These are phyloP conservation scores for Aporophyla lueneburgensis DNA, from an alignment of 2,888 invertebrate species.

Conservation along the genomic window DNA sequence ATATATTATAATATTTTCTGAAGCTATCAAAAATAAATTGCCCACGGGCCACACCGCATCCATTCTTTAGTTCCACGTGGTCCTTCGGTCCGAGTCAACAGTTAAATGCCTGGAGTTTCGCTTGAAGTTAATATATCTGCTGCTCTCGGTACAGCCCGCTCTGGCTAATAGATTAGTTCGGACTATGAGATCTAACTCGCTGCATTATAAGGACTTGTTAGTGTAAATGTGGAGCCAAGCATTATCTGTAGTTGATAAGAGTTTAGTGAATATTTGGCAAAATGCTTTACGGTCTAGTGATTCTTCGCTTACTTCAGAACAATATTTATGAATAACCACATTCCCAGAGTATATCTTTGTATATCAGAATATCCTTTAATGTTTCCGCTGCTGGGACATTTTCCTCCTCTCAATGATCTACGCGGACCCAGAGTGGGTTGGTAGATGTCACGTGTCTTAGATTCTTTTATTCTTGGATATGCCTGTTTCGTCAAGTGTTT, in stretches of 20 bases:
- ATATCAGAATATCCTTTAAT: too few species aligned
- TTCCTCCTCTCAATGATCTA: too few species aligned
- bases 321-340: background rate
- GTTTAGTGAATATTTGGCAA: background rate
- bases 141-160: constrained; percentile 9
- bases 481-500: too few species aligned
- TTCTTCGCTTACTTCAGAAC: background rate
- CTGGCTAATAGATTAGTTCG: constrained; percentile 51
- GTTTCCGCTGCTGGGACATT: too few species aligned
- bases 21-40: background rate
- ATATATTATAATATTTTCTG: too few species aligned
- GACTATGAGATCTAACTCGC: constrained; percentile 42
- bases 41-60: background rate
- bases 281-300: background rate
- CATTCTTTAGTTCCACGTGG: constrained; percentile 14
- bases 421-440: too few species aligned
- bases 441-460: too few species aligned
- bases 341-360: too few species aligned
- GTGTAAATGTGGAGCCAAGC: constrained; percentile 8
- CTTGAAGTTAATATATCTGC: constrained; percentile 39
- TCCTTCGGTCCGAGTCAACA: constrained; percentile 36
- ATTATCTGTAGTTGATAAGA: background rate
- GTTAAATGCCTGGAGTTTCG: constrained; percentile 51
- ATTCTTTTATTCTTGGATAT: too few species aligned
- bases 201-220: constrained; percentile 29